Base-by-base conservation (phyloP, 1,140 invertebrate species). In the Philaenus spumarius region DNA sequence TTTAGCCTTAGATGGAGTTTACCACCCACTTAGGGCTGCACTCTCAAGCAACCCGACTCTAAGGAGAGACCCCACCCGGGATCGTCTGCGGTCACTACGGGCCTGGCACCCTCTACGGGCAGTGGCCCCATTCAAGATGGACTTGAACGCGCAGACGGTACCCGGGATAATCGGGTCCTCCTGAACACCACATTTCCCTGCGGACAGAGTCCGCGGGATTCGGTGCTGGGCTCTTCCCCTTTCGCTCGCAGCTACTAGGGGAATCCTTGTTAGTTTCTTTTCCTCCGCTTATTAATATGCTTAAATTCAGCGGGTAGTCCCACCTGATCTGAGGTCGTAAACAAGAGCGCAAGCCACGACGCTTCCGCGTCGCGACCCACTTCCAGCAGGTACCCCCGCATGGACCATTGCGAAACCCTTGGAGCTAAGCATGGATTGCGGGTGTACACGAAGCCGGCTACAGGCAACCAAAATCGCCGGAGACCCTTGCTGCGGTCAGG, bases 251-350 rank as follows among this genome's bases (percentile, higher is more conserved):
- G 84, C 79, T 90, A 90, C 86, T 89, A 75, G 75, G 84, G 84
- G 80, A 89, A 90, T 89, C 85, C 83, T 83, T 65, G 83, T 90
- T 88, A 85, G 84, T 90, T 90, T 90, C 82, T 89, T 90, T 90
- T 90, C 86, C 87, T 89, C 83, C 85, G 84, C 86, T 88, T 86
- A 89, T 69, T 89, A 78, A 89, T 89, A 89, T 90, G 87, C 85
- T 88, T 87, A 87, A 88, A 79, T 86, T 86, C 80, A 79, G 84
- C 80, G 84, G 84, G 84, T 87, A 78, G 68, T 84, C 84, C 77
- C 77, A 74, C 75, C 79, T 82, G 80, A 81, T 75, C 76, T 81
- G 80, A 83, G 82, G 82, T 82, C 80, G 73, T 30, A 4, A 30
- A 30, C 26, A 4, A 9, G 26, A 9, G 3, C 26, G 26, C 26